Conservation (phyloP, 2,888 invertebrate genomes). For the Pediacus dermestoides region DNA sequence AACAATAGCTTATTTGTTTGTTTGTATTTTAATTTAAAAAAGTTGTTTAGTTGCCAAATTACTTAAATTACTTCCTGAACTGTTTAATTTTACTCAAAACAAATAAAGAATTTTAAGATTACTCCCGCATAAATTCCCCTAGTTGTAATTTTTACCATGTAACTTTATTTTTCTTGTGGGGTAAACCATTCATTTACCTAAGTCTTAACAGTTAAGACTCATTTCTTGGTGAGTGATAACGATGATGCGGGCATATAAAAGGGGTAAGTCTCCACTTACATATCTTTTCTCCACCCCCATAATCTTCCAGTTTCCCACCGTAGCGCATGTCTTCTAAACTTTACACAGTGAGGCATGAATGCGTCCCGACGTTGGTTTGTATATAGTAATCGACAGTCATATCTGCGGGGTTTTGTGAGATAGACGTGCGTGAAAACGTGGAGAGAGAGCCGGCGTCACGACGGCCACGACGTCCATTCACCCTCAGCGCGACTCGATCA, state of each 20-base stretch:
- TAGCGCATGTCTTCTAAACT: conserved; percentile 2
- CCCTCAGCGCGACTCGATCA: not conserved
- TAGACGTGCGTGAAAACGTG: conserved; percentile 12
- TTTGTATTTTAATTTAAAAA: too few species aligned
- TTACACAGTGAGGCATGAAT: conserved; percentile 3
- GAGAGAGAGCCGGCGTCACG: conserved; percentile 1
- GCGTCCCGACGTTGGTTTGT: conserved; percentile 17
- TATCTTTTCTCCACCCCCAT: conserved; percentile 16
- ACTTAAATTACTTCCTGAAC: too few species aligned
- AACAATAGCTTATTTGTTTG: too few species aligned
- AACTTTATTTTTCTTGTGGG: too few species aligned
- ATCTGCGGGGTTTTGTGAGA: conserved; percentile 15
- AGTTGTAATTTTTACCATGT: too few species aligned
- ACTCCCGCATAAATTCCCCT: too few species aligned
- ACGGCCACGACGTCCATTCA: conserved; percentile 3
- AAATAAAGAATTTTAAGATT: too few species aligned
- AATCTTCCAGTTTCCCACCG: conserved; percentile 12
- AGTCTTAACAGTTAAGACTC: not conserved
- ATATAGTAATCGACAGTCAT: conserved; percentile 15
- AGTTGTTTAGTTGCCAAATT: too few species aligned
- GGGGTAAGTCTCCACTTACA: conserved; percentile 15
- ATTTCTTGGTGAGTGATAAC: conserved; percentile 11
- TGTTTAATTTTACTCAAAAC: too few species aligned
- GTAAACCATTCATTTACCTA: not conserved
- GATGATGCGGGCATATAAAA: conserved; percentile 13